Conservation (phyloP, 2,797 vertebrate species). For the Streptopelia turtur region DNA sequence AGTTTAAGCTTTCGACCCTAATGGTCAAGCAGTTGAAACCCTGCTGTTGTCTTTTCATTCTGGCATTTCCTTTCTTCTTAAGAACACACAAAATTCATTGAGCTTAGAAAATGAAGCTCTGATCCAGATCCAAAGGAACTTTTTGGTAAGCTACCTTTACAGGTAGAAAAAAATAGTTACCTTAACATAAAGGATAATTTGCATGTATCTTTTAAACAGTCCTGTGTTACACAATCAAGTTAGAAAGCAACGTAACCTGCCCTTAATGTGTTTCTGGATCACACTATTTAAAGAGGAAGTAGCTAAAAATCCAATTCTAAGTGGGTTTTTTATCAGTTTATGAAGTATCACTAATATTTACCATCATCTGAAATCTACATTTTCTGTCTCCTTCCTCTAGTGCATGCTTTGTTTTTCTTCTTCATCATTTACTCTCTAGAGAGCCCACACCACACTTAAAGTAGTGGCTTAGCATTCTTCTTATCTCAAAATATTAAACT, state of each 20-base stretch:
- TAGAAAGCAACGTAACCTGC: neutral
- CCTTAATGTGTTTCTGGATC: neutral
- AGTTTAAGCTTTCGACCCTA: neutral
- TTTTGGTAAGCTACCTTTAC: neutral
- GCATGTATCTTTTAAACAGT: neutral
- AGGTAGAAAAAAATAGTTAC: neutral
- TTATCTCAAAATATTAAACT: neutral
- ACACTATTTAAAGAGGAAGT: neutral
- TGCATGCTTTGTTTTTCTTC: neutral
- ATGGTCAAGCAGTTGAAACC: neutral
- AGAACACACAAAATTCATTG: neutral
- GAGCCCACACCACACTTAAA: neutral
- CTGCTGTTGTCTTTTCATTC: neutral
- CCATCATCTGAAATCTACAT: neutral
- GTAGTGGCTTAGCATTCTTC: neutral
- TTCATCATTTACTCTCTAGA: neutral
- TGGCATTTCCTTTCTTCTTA: neutral
- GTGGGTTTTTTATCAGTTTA: neutral
- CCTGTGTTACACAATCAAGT: neutral
- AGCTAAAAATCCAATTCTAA: neutral
- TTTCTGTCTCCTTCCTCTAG: neutral
- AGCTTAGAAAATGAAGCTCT: neutral
- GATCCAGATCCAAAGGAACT: neutral
- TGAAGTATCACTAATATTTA: neutral
- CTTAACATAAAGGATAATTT: neutral